Percentiles rank a stretch among this genome's conserved stretches.
phyloP scores from a whole-genome alignment of 1,140 invertebrate genomes.

The Scaptodrosophila lebanonensis region DNA sequence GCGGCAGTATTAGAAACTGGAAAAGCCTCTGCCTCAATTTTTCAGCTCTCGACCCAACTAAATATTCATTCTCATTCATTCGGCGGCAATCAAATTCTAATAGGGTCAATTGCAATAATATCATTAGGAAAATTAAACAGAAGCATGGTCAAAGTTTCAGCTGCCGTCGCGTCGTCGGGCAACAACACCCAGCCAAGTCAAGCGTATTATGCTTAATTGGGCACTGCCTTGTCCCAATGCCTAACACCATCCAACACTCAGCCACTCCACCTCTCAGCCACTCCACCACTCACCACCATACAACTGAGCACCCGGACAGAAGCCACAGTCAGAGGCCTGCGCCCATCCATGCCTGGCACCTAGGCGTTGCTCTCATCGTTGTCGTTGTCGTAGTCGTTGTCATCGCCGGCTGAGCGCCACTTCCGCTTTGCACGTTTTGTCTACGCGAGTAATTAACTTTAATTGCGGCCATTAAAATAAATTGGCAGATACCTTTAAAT shows the following conservation, averaged over 20 bases:
- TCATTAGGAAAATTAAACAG: slow-evolving; percentile 75
- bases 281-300: slow-evolving; percentile 3
- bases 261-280: slow-evolving; percentile 9
- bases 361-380: slow-evolving; percentile 20
- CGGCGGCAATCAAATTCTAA: slow-evolving; percentile 64
- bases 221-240: slow-evolving; percentile 41
- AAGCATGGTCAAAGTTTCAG: slow-evolving; percentile 49
- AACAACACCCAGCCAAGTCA: slow-evolving; percentile 54
- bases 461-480: slow-evolving; percentile 77
- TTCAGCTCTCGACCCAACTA: slow-evolving; percentile 32
- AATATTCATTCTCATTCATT: slow-evolving; percentile 75
- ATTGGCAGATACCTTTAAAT: slow-evolving; percentile 77
- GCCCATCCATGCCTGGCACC: not conserved
- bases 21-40: slow-evolving; percentile 49
- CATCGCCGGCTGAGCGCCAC: too few species aligned
- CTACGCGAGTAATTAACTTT: slow-evolving; percentile 77
- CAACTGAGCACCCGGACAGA: slow-evolving; percentile 38
- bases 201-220: slow-evolving; percentile 75
- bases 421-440: slow-evolving; percentile 76
- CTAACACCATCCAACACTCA: slow-evolving; percentile 22
- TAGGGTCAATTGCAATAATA: slow-evolving; percentile 75
- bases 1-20: too few species aligned
- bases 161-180: slow-evolving; percentile 36
- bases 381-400: slow-evolving; percentile 25
- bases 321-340: too few species aligned